These are phyloP conservation scores for Hydrocynus forskahlii DNA, from an alignment of 2,797 vertebrate genomes.

Conservation along the genomic window DNA sequence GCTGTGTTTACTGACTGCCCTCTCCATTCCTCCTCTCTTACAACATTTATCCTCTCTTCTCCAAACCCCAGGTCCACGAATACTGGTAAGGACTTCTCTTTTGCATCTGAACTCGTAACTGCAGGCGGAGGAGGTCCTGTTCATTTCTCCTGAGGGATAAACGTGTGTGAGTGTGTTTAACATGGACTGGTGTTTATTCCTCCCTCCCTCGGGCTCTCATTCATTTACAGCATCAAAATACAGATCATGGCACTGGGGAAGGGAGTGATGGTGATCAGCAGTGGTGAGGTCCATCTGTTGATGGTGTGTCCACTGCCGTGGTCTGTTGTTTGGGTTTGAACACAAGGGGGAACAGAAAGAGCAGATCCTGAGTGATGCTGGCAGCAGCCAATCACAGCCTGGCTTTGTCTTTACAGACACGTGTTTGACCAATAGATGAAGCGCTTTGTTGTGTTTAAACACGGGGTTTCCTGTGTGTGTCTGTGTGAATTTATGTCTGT, in stretches of 20 bases:
- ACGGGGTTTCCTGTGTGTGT: slow-evolving; percentile 9
- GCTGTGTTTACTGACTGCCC: slow-evolving; percentile 6
- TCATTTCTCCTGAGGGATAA: not conserved
- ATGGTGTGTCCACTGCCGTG: not conserved
- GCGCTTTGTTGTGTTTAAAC: not conserved
- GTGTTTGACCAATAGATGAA: slow-evolving; percentile 64
- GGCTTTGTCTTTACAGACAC: slow-evolving; percentile 11
- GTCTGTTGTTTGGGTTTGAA: slow-evolving; percentile 34
- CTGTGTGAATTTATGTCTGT: too few relatives aligned
- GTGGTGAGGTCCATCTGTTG: not conserved
- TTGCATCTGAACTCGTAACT: not conserved
- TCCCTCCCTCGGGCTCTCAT: too few relatives aligned
- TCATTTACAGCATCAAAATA: too few relatives aligned
- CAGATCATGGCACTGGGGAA: too few relatives aligned
- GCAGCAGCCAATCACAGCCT: slow-evolving; percentile 59
- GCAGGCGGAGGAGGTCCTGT: not conserved
- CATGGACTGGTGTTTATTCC: too few relatives aligned
- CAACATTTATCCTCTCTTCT: not conserved
- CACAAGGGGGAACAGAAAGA: slow-evolving; percentile 5
- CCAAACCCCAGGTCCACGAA: not conserved
- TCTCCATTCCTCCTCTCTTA: not conserved
- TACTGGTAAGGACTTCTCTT: slow-evolving; percentile 40
- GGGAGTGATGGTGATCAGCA: too few relatives aligned
- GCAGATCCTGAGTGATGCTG: slow-evolving; percentile 59
- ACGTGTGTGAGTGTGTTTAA: not conserved